Evolutionary conservation across 2,888 invertebrate species (phyloP).

Genomic region (Dione juno): DNA sequence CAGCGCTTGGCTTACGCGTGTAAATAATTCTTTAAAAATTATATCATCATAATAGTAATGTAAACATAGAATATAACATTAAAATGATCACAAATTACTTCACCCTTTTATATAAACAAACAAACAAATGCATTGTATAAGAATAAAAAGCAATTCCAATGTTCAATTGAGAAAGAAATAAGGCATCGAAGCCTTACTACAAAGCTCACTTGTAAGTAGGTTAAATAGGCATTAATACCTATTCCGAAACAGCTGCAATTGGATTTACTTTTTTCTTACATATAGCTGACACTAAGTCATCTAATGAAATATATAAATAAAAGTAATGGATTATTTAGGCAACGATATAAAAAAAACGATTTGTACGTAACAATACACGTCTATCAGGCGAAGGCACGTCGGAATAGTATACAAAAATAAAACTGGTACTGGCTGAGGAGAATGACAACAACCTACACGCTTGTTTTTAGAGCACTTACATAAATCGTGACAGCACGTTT

Average conservation of each 20-base stretch:
- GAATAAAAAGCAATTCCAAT: constrained; percentile 18
- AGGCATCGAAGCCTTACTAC: constrained; percentile 63
- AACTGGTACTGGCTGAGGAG: constrained; percentile 54
- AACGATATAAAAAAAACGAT: constrained; percentile 45
- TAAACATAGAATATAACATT: background rate
- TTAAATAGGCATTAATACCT: constrained; percentile 62
- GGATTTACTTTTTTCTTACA: constrained; percentile 35
- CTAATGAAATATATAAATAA: constrained; percentile 46
- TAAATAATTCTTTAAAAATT: too few relatives aligned
- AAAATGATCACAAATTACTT: background rate
- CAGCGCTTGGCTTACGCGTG: too few relatives aligned
- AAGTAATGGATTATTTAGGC: constrained; percentile 29
- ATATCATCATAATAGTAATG: too few relatives aligned
- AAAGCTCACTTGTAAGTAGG: constrained; percentile 61
- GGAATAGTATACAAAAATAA: constrained; percentile 51
- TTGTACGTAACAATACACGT: constrained; percentile 27
- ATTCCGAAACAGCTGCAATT: constrained; percentile 56
- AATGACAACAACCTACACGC: constrained; percentile 60
- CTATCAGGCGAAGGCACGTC: constrained; percentile 40
- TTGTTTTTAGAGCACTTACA: constrained; percentile 65
- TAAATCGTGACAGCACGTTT: constrained; percentile 57
- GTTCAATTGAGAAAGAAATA: constrained; percentile 47
- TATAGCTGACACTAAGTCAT: constrained; percentile 45
- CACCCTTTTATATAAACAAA: background rate
- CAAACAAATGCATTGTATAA: background rate